Evolutionary conservation across 2,888 invertebrate genomes (phyloP), one percentile per base, ranked within the genome.

Genomic region (Isotomurus palustris): DNA sequence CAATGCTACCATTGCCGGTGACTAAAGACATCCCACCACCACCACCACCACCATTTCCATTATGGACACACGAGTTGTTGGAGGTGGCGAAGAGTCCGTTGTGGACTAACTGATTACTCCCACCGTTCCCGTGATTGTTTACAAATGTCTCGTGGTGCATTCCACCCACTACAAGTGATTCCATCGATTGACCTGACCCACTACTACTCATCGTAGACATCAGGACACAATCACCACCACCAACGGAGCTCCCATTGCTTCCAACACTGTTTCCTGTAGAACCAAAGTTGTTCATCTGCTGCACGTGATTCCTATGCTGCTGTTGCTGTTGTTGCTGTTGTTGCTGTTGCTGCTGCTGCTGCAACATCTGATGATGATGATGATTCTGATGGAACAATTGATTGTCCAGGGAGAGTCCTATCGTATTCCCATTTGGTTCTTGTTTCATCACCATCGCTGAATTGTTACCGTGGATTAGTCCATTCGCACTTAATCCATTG

Each of bases 1-100:
- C 52, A 35, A 58, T 35, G 32, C 56, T 49, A 32, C 62, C 59
- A 56, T 56, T 41, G 48, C 50, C 50, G 25, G 40, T 40, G 27
- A 40, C 50, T n/a, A 50, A 36, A 32, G 50, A 50, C 50, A 50
- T 50, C 27, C 50, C 50, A 22, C 50, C 49, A 22, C 43, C 19
- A 40, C 40, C 43, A 22, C 43, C n/a, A n/a, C n/a, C n/a, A n/a
- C n/a, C n/a, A n/a, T n/a, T n/a, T n/a, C n/a, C 21, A 50, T 50
- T 50, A 50, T 50, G 50, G 21, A n/a, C 50, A 50, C 50, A 50
- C 40, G 22, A 24, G 43, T 43, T 43, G n/a, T n/a, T n/a, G n/a
- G n/a, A n/a, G n/a, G n/a, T n/a, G n/a, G 35, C 49, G 21, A 50
- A 50, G 25, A 35, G 50, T 40, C 50, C 50, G 38, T 50, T 50